phyloP scores from a whole-genome alignment of 1,140 invertebrate species.

The Euura saliciscinereae region DNA sequence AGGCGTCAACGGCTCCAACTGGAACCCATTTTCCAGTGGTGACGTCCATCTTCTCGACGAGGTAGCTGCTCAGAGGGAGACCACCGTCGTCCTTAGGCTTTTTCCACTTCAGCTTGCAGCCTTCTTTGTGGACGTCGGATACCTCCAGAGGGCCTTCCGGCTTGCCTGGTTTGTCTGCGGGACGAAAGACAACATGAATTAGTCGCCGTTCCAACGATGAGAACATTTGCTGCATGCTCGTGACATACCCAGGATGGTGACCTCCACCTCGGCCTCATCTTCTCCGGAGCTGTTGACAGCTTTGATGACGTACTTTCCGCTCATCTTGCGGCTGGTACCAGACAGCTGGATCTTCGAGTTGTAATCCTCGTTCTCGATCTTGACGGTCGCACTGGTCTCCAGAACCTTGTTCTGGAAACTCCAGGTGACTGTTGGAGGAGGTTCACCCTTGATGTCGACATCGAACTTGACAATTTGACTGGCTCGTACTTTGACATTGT shows the following conservation, averaged over 20 bases:
- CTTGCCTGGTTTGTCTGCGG: constrained; percentile 87
- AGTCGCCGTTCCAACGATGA: background rate
- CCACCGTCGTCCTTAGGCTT: constrained; percentile 96
- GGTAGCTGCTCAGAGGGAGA: constrained; percentile 85
- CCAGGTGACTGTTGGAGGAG: constrained; percentile 92
- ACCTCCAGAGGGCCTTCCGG: constrained; percentile 95
- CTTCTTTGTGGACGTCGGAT: constrained; percentile 91
- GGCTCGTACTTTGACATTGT: constrained; percentile 86
- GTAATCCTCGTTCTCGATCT: constrained; percentile 92
- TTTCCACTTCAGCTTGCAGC: constrained; percentile 94
- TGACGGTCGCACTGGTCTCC: constrained; percentile 67
- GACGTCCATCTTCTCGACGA: constrained; percentile 92
- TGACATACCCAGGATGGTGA: constrained; percentile 81
- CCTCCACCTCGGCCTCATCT: constrained; percentile 93
- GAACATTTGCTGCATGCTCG: constrained; percentile 7
- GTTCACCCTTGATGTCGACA: constrained; percentile 94
- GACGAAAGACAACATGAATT: constrained; percentile 9
- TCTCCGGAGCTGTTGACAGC: constrained; percentile 92
- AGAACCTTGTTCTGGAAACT: constrained; percentile 74
- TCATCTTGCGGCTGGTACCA: constrained; percentile 81
- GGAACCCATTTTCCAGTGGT: constrained; percentile 87
- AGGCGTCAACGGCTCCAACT: constrained; percentile 85
- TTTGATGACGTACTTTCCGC: constrained; percentile 89
- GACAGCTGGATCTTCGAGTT: constrained; percentile 85
- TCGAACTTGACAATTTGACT: constrained; percentile 91